Evolutionary conservation across 2,797 vertebrate species (phyloP), one percentile per base, ranked within the genome.

Genomic region (Numenius phaeopus): DNA sequence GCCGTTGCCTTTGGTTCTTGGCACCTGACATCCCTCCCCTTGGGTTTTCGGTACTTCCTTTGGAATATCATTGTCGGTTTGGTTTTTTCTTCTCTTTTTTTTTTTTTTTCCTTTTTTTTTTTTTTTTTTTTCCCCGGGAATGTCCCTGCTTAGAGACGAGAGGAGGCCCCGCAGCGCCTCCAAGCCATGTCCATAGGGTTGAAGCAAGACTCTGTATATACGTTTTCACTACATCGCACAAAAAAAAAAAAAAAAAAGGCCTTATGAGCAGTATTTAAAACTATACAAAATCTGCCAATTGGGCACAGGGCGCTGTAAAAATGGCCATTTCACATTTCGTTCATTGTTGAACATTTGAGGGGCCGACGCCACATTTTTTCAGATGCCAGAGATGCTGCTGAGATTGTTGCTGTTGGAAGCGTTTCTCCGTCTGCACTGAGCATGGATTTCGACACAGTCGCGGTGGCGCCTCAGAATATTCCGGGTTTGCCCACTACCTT

Each of bases 21-120:
- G 71, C 52, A 82, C n/a, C 26, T 89, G 21, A 7, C 42, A n/a
- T 4, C 20, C 23, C 11, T 10, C 30, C 58, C 18, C 20, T 66
- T 58, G 19, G 3, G 32, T 61, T 59, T 79, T 29, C 49, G 49
- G 0, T 49, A 67, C 71, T 92, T 78, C 57, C 16, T 13, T 55
- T 55, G 21, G 2, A 42, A 10, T 79, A 52, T 27, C 8, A 4
- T 21, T 3, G 0, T 11, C 3, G 20, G 14, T 23, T 24, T n/a
- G 20, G 4, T 14, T 57, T 15, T 30, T 1, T 7, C 6, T 49
- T 40, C 8, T 39, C 7, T 3, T 5, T 5, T 5, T 4, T 19
- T 4, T 9, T 3, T 15, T 7, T 0, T 24, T 6, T 3, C 9
- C 2, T 3, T 9, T 4, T 44, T 6, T 1, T 27, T 8, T 4